Conservation (phyloP, 2,113 vertebrate genomes). For the Marmota monax region DNA sequence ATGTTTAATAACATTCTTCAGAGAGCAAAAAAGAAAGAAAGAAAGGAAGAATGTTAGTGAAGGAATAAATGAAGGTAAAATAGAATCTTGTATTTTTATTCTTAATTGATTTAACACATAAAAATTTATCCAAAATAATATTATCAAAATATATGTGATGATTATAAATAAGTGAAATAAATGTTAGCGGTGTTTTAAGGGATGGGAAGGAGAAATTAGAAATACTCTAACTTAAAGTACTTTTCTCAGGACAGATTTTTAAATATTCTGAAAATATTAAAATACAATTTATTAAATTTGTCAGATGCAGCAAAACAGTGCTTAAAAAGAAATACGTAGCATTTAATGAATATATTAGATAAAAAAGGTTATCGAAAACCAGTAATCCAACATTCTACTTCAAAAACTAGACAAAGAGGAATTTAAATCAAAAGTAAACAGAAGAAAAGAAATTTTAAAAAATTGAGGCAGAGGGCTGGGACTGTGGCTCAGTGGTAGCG, state of each 20-base stretch:
- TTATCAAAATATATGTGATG: neutral
- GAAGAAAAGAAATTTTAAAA: neutral
- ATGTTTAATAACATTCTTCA: neutral
- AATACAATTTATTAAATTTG: conserved; percentile 1
- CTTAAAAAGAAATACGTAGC: neutral
- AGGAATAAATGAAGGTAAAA: conserved; percentile 21
- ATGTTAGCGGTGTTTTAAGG: neutral
- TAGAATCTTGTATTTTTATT: neutral
- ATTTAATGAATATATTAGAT: neutral
- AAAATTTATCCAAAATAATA: neutral
- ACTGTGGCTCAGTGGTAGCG: too few relatives aligned
- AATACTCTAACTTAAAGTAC: neutral
- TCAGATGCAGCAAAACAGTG: neutral
- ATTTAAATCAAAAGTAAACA: conserved; percentile 37
- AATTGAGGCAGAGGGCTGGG: neutral
- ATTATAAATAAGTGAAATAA: conserved; percentile 6
- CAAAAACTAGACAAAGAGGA: neutral
- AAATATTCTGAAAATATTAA: neutral
- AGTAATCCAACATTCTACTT: neutral
- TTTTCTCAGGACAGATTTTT: neutral
- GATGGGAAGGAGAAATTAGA: neutral
- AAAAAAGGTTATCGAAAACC: neutral
- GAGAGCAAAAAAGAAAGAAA: neutral
- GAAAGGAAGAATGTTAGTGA: neutral
- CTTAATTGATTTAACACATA: neutral